Conservation (phyloP, 2,797 vertebrate genomes). For the Anolis apletophallus region DNA sequence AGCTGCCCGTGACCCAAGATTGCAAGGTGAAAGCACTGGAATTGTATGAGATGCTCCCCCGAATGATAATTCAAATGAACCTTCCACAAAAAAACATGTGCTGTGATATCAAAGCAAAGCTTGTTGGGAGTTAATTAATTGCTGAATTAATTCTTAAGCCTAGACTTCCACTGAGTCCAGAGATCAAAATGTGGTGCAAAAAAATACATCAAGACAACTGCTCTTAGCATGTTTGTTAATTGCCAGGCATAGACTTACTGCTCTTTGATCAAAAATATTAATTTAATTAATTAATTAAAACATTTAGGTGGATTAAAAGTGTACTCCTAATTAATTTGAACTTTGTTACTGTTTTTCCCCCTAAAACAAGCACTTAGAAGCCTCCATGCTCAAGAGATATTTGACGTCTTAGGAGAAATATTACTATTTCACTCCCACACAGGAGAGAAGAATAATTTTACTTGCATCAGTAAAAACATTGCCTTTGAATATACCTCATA, state of each 20-base stretch:
- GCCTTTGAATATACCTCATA: background rate
- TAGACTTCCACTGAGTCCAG: background rate
- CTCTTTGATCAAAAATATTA: background rate
- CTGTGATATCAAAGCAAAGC: background rate
- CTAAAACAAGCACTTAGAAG: background rate
- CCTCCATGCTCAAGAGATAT: background rate
- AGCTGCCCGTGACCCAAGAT: background rate
- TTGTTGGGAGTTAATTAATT: constrained; percentile 26
- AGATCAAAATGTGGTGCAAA: background rate
- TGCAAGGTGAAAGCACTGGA: background rate
- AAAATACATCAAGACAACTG: background rate
- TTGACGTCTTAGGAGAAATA: background rate
- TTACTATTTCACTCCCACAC: background rate
- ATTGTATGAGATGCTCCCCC: background rate
- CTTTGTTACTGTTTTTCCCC: background rate
- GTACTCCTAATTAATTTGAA: background rate
- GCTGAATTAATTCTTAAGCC: background rate
- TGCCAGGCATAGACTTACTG: background rate
- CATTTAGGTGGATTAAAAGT: background rate
- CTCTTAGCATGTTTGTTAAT: background rate
- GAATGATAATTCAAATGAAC: background rate
- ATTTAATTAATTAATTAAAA: constrained; percentile 9
- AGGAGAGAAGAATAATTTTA: background rate
- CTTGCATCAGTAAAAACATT: too few relatives aligned
- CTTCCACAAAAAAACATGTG: background rate